Conservation (phyloP, 2,888 invertebrate genomes). For the Ormyrus rosae region DNA sequence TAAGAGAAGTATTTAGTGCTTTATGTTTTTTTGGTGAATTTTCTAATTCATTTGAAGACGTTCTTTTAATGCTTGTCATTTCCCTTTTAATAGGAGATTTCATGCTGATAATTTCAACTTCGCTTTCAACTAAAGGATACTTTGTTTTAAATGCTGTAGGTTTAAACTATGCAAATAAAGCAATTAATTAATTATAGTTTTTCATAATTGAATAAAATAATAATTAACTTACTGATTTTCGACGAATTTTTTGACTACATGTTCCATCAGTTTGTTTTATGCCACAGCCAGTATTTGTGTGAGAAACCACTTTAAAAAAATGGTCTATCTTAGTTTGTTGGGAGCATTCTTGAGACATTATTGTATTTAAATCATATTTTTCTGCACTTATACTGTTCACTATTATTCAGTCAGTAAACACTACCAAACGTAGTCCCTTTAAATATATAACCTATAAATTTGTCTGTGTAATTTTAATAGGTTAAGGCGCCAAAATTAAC, state of each 20-base stretch:
- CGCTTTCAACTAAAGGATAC: slow-evolving; percentile 18
- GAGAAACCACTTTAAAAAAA: slow-evolving; percentile 42
- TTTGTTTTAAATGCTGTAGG: background rate
- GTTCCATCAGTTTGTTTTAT: background rate
- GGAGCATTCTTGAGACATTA: too few relatives aligned
- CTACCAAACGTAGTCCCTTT: too few relatives aligned
- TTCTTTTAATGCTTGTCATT: slow-evolving; percentile 11
- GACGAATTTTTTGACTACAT: background rate
- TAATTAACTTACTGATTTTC: slow-evolving; percentile 13
- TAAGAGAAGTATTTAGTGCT: background rate
- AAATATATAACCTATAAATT: too few relatives aligned
- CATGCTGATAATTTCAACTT: slow-evolving; percentile 21
- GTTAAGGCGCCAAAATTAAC: too few relatives aligned
- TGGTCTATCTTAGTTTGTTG: slow-evolving; percentile 49
- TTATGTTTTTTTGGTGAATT: slow-evolving; percentile 38
- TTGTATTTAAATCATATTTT: too few relatives aligned
- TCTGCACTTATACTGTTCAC: too few relatives aligned
- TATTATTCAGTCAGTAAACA: too few relatives aligned
- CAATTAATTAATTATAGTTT: background rate
- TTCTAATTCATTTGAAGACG: background rate
- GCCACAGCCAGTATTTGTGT: slow-evolving; percentile 40
- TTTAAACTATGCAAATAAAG: background rate
- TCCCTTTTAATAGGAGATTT: background rate
- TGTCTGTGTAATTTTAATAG: too few relatives aligned
- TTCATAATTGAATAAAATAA: background rate